Evolutionary conservation across 2,888 invertebrate species (phyloP).

Genomic region (Melanophora roralis): DNA sequence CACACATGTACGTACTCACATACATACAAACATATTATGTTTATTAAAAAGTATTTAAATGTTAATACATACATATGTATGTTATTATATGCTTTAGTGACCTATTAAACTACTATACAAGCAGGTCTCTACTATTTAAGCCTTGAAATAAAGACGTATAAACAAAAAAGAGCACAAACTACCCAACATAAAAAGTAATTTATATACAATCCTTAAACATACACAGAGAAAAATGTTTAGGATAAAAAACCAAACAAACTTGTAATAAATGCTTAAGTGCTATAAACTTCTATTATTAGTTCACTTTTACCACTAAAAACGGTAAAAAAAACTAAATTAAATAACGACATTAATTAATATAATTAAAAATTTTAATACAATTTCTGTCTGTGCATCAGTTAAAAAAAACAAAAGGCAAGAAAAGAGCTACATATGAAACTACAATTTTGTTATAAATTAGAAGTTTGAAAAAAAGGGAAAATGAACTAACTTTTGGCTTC

Average conservation of each 20-base stretch:
- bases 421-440: conserved; percentile 10
- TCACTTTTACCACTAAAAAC: no score
- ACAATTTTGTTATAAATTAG: conserved; percentile 21
- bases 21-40: neutral
- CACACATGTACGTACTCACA: neutral
- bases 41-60: conserved; percentile 4
- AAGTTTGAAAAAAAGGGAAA: conserved; percentile 1
- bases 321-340: no score
- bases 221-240: neutral
- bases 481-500: neutral
- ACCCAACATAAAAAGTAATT: conserved; percentile 24
- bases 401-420: conserved; percentile 9
- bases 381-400: neutral
- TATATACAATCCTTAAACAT: conserved; percentile 5
- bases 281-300: no score
- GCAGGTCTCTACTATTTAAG: conserved; percentile 55
- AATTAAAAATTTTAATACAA: no score
- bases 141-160: conserved; percentile 44
- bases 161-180: neutral
- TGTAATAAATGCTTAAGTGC: no score
- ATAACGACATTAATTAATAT: no score
- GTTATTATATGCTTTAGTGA: conserved; percentile 44
- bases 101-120: conserved; percentile 61
- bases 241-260: no score
- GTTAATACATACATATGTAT: neutral